These are phyloP conservation scores for Pocota personata DNA, from an alignment of 2,888 invertebrate species.

Conservation along the genomic window DNA sequence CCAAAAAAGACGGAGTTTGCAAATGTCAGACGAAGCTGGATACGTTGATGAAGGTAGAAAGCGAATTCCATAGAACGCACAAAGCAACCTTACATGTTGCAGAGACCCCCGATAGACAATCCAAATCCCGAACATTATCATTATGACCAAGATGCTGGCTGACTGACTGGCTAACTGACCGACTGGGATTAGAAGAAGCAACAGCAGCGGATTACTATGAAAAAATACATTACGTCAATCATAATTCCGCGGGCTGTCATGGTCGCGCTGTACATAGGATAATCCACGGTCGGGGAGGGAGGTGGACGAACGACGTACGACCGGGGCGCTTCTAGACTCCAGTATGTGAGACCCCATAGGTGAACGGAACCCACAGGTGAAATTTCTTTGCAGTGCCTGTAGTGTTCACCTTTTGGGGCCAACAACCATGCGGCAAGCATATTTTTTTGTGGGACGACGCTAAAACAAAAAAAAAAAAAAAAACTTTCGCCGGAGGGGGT, in stretches of 20 bases:
- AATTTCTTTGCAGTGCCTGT: slow-evolving; percentile 48
- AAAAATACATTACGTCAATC: slow-evolving; percentile 72
- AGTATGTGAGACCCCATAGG: slow-evolving; percentile 46
- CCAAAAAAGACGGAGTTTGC: slow-evolving; percentile 39
- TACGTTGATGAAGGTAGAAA: slow-evolving; percentile 70
- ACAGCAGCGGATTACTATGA: slow-evolving; percentile 65
- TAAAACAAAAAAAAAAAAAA: slow-evolving; percentile 23
- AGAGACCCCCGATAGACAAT: slow-evolving; percentile 62
- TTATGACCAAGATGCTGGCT: slow-evolving; percentile 54
- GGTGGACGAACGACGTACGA: slow-evolving; percentile 6
- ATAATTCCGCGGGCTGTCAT: slow-evolving; percentile 71
- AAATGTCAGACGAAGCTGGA: slow-evolving; percentile 61
- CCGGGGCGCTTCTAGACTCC: slow-evolving; percentile 14
- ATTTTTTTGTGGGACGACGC: slow-evolving; percentile 41
- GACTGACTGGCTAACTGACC: slow-evolving; percentile 25
- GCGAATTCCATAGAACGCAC: slow-evolving; percentile 60
- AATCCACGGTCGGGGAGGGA: slow-evolving; percentile 37
- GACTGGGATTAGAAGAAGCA: slow-evolving; percentile 53
- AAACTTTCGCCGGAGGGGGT: slow-evolving; percentile 19
- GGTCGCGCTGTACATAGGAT: slow-evolving; percentile 64
- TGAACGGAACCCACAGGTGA: slow-evolving; percentile 62
- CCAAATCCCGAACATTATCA: slow-evolving; percentile 67
- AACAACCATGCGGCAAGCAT: slow-evolving; percentile 20
- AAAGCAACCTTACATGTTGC: slow-evolving; percentile 27
- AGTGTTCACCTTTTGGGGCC: slow-evolving; percentile 54